Conservation (phyloP, 2,113 vertebrate species). For the Hepsetus odoe region DNA sequence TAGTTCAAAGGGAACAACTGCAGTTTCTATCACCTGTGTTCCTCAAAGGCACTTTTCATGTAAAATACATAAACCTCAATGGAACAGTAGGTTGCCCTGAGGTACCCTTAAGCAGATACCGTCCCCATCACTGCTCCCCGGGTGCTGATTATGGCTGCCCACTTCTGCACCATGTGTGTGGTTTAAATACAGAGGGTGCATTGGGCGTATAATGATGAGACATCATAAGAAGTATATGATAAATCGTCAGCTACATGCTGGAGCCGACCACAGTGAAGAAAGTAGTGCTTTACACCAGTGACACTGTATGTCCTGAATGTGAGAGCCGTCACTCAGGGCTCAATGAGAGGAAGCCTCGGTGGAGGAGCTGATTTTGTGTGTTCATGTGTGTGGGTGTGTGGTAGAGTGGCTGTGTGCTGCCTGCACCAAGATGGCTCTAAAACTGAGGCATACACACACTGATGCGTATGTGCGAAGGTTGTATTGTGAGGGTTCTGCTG, state of each 20-base stretch:
- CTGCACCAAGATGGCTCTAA: background rate
- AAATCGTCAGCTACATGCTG: background rate
- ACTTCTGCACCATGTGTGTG: too few species aligned
- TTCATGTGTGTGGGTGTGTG: slow-evolving; percentile 14
- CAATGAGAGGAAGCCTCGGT: background rate
- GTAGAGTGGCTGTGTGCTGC: background rate
- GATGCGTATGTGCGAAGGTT: background rate
- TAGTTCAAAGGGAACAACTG: too few species aligned
- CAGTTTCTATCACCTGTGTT: too few species aligned
- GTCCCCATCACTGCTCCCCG: too few species aligned
- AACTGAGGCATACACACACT: background rate
- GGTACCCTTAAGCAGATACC: too few species aligned
- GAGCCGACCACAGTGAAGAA: background rate
- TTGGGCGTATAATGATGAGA: too few species aligned
- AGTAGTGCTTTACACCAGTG: background rate
- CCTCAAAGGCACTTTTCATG: too few species aligned
- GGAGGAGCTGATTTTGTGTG: slow-evolving; percentile 16
- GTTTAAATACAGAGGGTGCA: too few species aligned
- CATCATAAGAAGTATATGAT: too few species aligned
- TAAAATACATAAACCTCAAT: too few species aligned
- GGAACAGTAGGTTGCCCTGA: too few species aligned
- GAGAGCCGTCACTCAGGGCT: background rate
- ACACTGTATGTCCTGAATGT: background rate
- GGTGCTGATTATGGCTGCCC: too few species aligned
- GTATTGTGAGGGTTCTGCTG: background rate